These are phyloP conservation scores for Temnothorax ravouxi DNA, from an alignment of 2,888 invertebrate genomes.

Conservation along the genomic window DNA sequence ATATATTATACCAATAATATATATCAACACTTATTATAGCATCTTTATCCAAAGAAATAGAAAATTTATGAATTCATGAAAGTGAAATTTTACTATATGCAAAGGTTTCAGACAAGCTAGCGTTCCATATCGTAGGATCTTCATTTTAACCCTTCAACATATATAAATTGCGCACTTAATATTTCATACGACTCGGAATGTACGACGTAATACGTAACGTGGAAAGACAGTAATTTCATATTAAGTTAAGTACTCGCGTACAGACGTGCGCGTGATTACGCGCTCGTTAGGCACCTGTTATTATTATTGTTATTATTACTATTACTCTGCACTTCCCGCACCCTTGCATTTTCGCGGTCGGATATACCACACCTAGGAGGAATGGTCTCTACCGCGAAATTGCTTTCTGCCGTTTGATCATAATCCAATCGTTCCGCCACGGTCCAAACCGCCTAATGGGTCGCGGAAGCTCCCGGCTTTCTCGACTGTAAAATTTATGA, in stretches of 20 bases:
- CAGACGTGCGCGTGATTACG: slow-evolving; percentile 23
- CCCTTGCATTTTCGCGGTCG: slow-evolving; percentile 66
- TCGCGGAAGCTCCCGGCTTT: slow-evolving; percentile 70
- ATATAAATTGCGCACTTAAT: slow-evolving; percentile 1
- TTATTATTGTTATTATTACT: slow-evolving; percentile 63
- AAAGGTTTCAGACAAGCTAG: neutral
- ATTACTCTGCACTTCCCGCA: neutral
- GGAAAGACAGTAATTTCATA: slow-evolving; percentile 44
- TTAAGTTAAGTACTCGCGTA: neutral
- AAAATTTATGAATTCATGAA: neutral
- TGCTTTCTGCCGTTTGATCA: slow-evolving; percentile 78
- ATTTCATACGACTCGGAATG: slow-evolving; percentile 28
- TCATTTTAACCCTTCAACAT: neutral
- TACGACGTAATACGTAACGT: neutral
- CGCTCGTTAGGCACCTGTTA: slow-evolving; percentile 20
- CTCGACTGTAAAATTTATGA: slow-evolving; percentile 76
- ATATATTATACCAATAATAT: neutral
- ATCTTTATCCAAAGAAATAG: neutral
- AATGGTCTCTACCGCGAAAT: slow-evolving; percentile 73
- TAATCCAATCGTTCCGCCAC: slow-evolving; percentile 78
- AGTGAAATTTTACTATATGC: slow-evolving; percentile 10
- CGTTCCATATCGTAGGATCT: neutral
- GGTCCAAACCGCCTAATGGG: slow-evolving; percentile 75
- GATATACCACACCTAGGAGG: slow-evolving; percentile 67
- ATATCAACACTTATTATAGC: neutral